These are phyloP conservation scores for Furcula furcula DNA, from an alignment of 2,888 invertebrate genomes.

Conservation along the genomic window DNA sequence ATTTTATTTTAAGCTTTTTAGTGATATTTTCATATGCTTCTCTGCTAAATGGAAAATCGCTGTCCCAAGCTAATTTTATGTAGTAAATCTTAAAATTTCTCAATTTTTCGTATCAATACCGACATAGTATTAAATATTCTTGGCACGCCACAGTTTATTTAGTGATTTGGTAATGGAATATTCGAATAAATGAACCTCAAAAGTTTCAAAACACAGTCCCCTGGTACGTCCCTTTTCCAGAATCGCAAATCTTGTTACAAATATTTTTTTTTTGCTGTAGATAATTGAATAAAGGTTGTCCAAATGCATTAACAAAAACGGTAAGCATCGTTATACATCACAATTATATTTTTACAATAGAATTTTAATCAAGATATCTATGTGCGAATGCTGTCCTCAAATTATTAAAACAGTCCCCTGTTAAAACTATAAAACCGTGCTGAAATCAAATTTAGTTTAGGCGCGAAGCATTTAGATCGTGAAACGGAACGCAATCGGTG, in stretches of 20 bases:
- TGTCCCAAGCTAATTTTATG: conserved; percentile 11
- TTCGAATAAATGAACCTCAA: conserved; percentile 6
- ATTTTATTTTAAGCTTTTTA: too few relatives aligned
- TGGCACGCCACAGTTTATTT: conserved; percentile 5
- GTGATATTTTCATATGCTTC: too few relatives aligned
- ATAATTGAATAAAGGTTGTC: conserved; percentile 5
- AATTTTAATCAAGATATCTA: too few relatives aligned
- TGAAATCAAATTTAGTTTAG: too few relatives aligned
- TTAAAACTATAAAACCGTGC: too few relatives aligned
- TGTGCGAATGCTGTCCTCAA: too few relatives aligned
- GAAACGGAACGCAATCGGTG: too few relatives aligned
- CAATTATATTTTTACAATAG: too few relatives aligned
- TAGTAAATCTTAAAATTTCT: conserved; percentile 6
- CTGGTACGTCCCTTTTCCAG: conserved; percentile 11
- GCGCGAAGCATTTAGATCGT: too few relatives aligned
- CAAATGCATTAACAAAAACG: too few relatives aligned
- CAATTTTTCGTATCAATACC: conserved; percentile 6
- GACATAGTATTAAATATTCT: conserved; percentile 5
- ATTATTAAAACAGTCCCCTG: too few relatives aligned
- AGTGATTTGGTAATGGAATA: conserved; percentile 2
- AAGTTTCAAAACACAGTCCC: conserved; percentile 9
- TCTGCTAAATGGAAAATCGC: conserved; percentile 15
- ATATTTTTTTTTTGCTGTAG: conserved; percentile 7
- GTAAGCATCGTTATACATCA: too few relatives aligned
- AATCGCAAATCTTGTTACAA: conserved; percentile 5